Base-by-base conservation (phyloP, 2,797 vertebrate genomes). In the Nannoperca obscura region DNA sequence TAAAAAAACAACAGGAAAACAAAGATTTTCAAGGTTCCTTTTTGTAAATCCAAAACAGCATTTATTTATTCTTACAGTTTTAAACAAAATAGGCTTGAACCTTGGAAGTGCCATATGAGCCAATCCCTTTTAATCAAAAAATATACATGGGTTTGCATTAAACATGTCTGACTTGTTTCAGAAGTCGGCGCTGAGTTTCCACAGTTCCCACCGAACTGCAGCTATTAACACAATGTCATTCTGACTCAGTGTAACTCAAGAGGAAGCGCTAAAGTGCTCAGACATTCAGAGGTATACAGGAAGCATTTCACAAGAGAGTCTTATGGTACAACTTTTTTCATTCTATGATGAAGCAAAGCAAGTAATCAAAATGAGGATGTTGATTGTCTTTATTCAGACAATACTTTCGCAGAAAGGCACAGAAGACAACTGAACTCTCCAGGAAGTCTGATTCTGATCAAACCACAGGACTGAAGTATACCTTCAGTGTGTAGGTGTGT, bases 211-310 rank as follows among this genome's bases (percentile, higher is more conserved):
- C 38, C 12, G 6, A 50, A 67, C 42, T 57, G 73, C 72, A 63
- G 71, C 38, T 53, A 46, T 1, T 1, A 32, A 34, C 65, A 72
- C 32, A 14, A 40, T 4, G 42, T 81, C 66, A 71, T 27, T 13
- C 32, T 77, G 74, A 87, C 60, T 81, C 50, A 30, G 49, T 71
- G 78, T 9, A 60, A 58, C 78, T 60, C 4, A 9, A 86, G 70
- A 79, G 83, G 90, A 92, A 91, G 85, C 54, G 63, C 70, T 91
- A 85, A 90, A 94, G 92, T 90, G 91, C 91, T 80, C 71, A 86
- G 67, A 86, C 81, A 85, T 86, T 88, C 77, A 90, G 80, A 87
- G 82, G 79, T 82, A 81, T 11, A 52, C n/a, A 47, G n/a, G 22
- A 52, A 13, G 22, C n/a, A 12, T 82, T 90, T 86, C 71, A 82